A percentile compares a stretch with the other conserved stretches of the same genome.
Conservation (phyloP, 2,797 vertebrate genomes). For the Xiphophorus birchmanni region DNA sequence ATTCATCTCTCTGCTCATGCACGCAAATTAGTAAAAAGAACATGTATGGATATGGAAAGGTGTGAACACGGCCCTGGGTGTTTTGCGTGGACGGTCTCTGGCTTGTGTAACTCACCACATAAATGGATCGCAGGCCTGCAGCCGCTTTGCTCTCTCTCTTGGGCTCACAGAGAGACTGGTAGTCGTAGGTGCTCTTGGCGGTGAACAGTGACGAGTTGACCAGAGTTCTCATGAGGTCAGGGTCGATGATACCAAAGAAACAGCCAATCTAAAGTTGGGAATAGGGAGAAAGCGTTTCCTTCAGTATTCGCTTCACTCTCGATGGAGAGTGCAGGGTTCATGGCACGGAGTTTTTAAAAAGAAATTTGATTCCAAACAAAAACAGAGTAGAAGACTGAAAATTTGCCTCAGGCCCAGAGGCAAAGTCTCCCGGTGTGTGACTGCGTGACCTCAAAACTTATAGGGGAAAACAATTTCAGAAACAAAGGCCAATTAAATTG, state of each 20-base stretch:
- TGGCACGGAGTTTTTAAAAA: background rate
- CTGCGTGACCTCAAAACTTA: slow-evolving; percentile 20
- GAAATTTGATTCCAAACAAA: slow-evolving; percentile 20
- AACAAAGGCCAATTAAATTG: slow-evolving; percentile 26
- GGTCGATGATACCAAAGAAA: slow-evolving; percentile 94
- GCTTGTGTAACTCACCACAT: slow-evolving; percentile 88
- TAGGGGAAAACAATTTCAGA: slow-evolving; percentile 24
- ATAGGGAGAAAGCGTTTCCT: background rate
- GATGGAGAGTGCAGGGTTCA: slow-evolving; percentile 4
- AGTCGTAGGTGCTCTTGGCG: slow-evolving; percentile 93
- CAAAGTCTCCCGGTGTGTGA: slow-evolving; percentile 16
- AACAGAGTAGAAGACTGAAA: slow-evolving; percentile 3
- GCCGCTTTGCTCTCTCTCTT: slow-evolving; percentile 85
- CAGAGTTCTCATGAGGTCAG: slow-evolving; percentile 90
- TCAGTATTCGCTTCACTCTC: background rate
- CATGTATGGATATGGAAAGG: slow-evolving; percentile 38
- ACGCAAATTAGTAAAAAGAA: slow-evolving; percentile 23
- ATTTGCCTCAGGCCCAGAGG: slow-evolving; percentile 11
- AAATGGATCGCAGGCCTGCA: slow-evolving; percentile 90
- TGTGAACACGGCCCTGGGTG: slow-evolving; percentile 37
- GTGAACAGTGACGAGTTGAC: slow-evolving; percentile 91
- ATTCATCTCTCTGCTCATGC: slow-evolving; percentile 18
- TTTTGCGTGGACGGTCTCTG: slow-evolving; percentile 45
- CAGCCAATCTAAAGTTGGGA: slow-evolving; percentile 84
- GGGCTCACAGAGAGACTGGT: slow-evolving; percentile 92